Conservation (phyloP, 2,113 vertebrate genomes). For the Phyllostomus hastatus region DNA sequence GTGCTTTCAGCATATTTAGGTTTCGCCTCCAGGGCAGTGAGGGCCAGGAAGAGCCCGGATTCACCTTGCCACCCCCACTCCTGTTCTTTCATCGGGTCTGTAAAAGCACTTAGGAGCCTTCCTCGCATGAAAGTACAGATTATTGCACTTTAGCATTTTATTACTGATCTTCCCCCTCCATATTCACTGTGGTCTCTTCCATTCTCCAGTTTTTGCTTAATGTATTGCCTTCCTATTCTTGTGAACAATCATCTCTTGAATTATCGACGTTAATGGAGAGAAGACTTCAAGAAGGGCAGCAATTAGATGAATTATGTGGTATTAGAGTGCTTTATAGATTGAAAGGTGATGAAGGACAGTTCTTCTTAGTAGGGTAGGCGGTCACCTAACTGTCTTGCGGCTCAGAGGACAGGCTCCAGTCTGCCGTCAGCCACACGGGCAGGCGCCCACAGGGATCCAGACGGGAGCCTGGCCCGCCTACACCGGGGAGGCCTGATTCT, state of each 20-base stretch:
- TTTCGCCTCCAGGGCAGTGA: not conserved
- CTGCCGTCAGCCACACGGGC: not conserved
- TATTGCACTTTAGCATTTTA: not conserved
- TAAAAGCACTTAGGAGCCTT: not conserved
- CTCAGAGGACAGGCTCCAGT: not conserved
- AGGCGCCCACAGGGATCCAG: accelerated
- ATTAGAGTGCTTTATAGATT: not conserved
- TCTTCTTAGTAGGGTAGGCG: not conserved
- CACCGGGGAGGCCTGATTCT: accelerated
- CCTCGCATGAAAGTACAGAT: not conserved
- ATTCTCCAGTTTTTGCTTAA: not conserved
- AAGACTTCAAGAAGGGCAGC: not conserved
- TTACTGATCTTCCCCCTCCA: not conserved
- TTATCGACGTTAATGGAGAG: slow-evolving; percentile 15
- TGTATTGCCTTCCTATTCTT: not conserved
- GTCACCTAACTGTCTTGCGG: not conserved
- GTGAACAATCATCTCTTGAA: not conserved
- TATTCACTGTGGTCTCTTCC: not conserved
- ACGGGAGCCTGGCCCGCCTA: accelerated
- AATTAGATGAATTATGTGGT: not conserved
- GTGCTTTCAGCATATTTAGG: accelerated
- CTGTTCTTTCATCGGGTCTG: accelerated
- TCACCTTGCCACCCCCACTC: not conserved
- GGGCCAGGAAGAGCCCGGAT: accelerated
- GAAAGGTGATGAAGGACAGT: not conserved